phyloP scores from a whole-genome alignment of 2,888 invertebrate species.

The Dioctria linearis region DNA sequence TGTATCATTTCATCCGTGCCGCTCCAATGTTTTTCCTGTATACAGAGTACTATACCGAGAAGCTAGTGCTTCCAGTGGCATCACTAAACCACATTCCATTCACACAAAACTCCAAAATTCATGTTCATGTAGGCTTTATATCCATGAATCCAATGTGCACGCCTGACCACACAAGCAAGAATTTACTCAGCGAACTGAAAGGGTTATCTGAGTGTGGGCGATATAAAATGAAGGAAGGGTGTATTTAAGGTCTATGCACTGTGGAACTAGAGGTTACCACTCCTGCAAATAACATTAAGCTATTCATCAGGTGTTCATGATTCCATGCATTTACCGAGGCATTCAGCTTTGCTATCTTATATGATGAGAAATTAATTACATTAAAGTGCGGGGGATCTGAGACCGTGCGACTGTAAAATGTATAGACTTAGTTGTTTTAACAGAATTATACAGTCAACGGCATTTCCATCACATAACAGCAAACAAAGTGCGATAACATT shows the following conservation, averaged over 20 bases:
- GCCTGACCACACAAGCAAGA: constrained; percentile 23
- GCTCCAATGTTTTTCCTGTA: constrained; percentile 7
- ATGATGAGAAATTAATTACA: constrained; percentile 31
- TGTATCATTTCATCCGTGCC: not conserved
- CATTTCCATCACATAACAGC: too few species aligned
- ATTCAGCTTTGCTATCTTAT: not conserved
- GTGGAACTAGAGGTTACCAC: not conserved
- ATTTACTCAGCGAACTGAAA: constrained; percentile 29
- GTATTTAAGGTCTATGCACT: constrained; percentile 10
- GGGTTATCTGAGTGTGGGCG: constrained; percentile 16
- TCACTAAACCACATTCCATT: constrained; percentile 49
- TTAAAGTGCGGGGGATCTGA: not conserved
- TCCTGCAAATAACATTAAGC: constrained; percentile 34
- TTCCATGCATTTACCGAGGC: constrained; percentile 12
- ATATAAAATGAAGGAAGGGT: constrained; percentile 11
- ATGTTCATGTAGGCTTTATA: constrained; percentile 27
- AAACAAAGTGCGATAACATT: too few species aligned
- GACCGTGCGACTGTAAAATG: too few species aligned
- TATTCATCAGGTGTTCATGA: constrained; percentile 38
- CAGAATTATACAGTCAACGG: too few species aligned
- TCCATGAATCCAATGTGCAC: not conserved
- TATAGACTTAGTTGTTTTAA: too few species aligned
- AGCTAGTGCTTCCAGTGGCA: not conserved
- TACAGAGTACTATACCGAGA: not conserved
- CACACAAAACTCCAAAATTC: constrained; percentile 22